Base-by-base conservation (phyloP, 2,888 invertebrate species). In the Caenorhabditis panamensis region DNA sequence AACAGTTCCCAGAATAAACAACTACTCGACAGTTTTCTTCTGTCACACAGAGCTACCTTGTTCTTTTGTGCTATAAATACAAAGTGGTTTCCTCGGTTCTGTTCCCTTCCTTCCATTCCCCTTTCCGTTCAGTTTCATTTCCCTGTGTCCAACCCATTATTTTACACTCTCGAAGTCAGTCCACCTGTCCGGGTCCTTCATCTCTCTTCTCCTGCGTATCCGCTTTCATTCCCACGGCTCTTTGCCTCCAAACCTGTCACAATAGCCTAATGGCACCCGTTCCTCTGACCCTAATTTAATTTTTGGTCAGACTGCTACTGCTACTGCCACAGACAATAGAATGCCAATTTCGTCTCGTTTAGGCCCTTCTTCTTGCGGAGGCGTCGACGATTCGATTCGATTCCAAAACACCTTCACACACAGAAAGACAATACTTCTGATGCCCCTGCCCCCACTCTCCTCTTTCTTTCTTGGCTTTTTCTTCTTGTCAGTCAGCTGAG, bases 181-280 rank as follows among this genome's bases (percentile, higher is more conserved):
- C 20, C 49, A 49, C 49, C 36, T 53, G 44, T 37, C 41, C 24
- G 9, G 18, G 3, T 16, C 41, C 59, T 22, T 47, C 47, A 58
- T 26, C 56, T 53, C 20, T 49, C 24, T 5, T n/a, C 36, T 31
- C 26, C 44, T 54, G 58, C 53, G 54, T 67, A 47, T 67, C 67
- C 67, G 44, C 26, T 67, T 67, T 56, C 66, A 54, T 58, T 67
- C 68, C 28, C 68, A 68, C 68, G 68, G 59, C 68, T 68, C 68
- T 68, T 67, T 68, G 28, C 58, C 24, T 20, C 31, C 62, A 44
- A 54, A 56, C 66, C 64, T 64, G 47, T 24, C 31, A 49, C 31
- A 36, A 13, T 37, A 11, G n/a, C 26, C 51, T 26, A 13, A 31
- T 61, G 49, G n/a, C 69, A 61, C 36, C 69, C 59, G 69, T 53